Percentiles rank a stretch among this genome's conserved stretches.
phyloP scores from a whole-genome alignment of 1,140 invertebrate species.

The Drosophila rufa region DNA sequence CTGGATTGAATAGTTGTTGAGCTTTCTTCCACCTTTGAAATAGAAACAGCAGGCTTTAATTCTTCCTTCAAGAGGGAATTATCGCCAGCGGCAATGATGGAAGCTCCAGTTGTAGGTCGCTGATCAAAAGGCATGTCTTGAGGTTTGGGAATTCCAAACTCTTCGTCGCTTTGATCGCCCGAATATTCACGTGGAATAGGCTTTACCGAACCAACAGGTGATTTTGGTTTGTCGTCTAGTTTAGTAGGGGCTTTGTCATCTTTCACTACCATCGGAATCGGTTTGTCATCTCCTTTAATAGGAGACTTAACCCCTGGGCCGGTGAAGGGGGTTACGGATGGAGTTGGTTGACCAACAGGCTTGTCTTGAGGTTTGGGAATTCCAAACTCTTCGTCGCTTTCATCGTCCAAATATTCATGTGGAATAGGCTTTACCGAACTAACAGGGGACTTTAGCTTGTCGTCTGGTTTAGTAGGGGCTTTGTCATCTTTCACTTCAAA shows the following conservation, averaged over 20 bases:
- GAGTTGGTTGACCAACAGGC: not conserved
- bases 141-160: no score
- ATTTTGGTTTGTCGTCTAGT: conserved; percentile 11
- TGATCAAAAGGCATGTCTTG: no score
- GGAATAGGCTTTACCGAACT: no score
- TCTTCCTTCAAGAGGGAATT: not conserved
- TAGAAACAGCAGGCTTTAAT: not conserved
- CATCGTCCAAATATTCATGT: conserved; percentile 7
- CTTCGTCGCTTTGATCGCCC: no score
- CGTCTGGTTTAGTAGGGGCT: not conserved
- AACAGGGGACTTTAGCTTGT: no score
- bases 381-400: conserved; percentile 5
- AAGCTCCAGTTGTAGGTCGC: no score
- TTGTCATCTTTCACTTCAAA: not conserved
- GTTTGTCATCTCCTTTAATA: not conserved
- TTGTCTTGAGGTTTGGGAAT: not conserved
- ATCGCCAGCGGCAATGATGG: no score
- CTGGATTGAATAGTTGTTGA: no score
- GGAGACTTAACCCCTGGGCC: not conserved
- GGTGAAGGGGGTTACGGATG: not conserved
- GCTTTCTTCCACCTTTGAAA: no score
- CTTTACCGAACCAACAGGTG: not conserved
- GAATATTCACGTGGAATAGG: no score
- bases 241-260: not conserved
- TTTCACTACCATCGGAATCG: not conserved